Conservation (phyloP, 2,797 vertebrate genomes). For the Enteromius thamalakanensis region DNA sequence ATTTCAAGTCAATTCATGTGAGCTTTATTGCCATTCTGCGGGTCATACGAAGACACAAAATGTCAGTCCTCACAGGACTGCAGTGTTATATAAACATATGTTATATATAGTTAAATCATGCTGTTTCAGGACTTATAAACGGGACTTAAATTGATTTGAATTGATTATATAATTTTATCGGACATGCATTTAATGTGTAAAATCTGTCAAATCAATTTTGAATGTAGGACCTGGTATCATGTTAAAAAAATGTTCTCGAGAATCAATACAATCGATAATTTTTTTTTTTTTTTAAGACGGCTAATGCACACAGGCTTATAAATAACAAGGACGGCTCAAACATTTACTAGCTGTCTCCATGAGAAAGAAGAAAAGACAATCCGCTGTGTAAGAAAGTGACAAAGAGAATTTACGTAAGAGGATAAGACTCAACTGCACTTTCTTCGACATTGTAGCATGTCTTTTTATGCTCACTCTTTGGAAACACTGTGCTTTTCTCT, state of each 20-base stretch:
- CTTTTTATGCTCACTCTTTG: background rate
- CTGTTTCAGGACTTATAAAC: background rate
- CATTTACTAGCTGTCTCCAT: background rate
- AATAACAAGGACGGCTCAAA: background rate
- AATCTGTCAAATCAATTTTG: background rate
- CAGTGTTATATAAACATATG: background rate
- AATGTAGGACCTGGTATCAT: background rate
- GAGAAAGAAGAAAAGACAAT: background rate
- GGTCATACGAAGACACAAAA: background rate
- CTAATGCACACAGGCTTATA: background rate
- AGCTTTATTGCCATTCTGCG: background rate
- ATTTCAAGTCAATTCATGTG: background rate
- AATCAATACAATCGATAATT: background rate
- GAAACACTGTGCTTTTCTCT: slow-evolving; percentile 1
- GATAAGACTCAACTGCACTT: slow-evolving; percentile 7
- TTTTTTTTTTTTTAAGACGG: background rate
- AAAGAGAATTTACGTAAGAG: slow-evolving; percentile 15
- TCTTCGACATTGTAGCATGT: background rate
- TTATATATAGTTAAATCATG: background rate
- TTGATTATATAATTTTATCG: background rate
- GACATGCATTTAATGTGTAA: background rate
- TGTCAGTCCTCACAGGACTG: background rate
- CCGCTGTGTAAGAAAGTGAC: background rate
- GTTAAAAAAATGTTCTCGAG: background rate
- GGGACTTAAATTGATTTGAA: background rate